Evolutionary conservation across 2,888 invertebrate genomes (phyloP).

Genomic region (Lasioglossum calceatum): DNA sequence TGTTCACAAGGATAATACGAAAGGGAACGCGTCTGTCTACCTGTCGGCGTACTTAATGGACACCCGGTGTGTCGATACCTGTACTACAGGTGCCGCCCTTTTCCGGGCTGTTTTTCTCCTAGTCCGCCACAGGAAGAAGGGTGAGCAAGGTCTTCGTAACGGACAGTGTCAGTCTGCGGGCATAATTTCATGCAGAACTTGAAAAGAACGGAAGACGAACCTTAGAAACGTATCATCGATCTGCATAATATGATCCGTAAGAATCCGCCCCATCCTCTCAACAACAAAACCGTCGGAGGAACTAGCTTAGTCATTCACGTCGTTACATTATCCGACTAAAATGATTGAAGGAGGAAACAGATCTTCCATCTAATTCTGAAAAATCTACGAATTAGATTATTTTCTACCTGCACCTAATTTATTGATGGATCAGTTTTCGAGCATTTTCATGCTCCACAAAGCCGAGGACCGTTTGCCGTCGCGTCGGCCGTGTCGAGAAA

Average conservation of each 20-base stretch:
- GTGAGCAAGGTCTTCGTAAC: constrained; percentile 63
- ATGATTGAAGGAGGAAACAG: no score
- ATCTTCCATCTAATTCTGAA: no score
- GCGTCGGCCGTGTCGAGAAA: no score
- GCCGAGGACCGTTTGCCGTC: no score
- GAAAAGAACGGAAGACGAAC: constrained; percentile 52
- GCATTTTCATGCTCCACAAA: no score
- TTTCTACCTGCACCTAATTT: no score
- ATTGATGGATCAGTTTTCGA: no score
- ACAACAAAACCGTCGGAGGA: neutral
- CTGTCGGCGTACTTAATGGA: neutral
- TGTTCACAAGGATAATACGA: neutral
- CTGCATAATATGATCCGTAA: neutral
- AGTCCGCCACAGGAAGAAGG: constrained; percentile 67
- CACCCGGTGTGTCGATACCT: constrained; percentile 70
- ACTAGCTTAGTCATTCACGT: neutral
- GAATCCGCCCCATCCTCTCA: neutral
- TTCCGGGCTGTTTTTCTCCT: constrained; percentile 74
- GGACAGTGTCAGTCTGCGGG: constrained; percentile 57
- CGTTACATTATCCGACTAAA: no score
- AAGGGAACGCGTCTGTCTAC: neutral
- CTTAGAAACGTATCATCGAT: constrained; percentile 39
- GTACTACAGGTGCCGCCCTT: constrained; percentile 78
- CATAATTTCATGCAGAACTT: constrained; percentile 62
- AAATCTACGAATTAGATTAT: no score